Evolutionary conservation across 2,888 invertebrate species (phyloP).

Genomic region (Meloe dianella): DNA sequence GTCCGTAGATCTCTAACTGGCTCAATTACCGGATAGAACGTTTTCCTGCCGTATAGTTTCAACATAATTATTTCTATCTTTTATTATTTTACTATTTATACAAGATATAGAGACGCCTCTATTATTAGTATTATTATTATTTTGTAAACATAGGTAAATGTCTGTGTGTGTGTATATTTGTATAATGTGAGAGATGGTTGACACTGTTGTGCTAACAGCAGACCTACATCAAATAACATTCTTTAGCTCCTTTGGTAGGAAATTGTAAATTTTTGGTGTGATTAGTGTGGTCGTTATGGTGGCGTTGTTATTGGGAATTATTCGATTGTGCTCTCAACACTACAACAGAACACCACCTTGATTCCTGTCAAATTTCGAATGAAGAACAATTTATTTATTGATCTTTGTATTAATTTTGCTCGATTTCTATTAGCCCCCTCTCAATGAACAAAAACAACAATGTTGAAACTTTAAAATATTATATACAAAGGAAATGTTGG

Average conservation of each 20-base stretch:
- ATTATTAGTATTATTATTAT: slow-evolving; percentile 2
- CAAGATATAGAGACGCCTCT: background rate
- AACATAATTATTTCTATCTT: background rate
- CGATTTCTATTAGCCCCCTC: too few species aligned
- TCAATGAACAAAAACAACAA: too few species aligned
- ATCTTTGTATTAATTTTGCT: too few species aligned
- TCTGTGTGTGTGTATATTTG: background rate
- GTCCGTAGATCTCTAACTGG: background rate
- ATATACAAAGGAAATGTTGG: slow-evolving; percentile 14
- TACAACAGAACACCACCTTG: background rate
- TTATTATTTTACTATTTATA: slow-evolving; percentile 1
- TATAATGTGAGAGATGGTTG: slow-evolving; percentile 27
- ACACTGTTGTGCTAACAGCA: slow-evolving; percentile 33
- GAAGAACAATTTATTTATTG: background rate
- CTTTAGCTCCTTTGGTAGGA: slow-evolving; percentile 19
- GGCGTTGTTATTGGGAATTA: background rate
- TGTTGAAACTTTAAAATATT: background rate
- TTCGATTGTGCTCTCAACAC: background rate
- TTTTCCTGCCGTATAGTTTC: slow-evolving; percentile 1
- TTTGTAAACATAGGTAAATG: background rate
- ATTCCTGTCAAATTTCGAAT: background rate
- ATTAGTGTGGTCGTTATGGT: slow-evolving; percentile 19
- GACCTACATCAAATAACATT: slow-evolving; percentile 13
- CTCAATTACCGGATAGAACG: background rate
- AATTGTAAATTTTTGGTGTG: slow-evolving; percentile 23